Conservation (phyloP, 2,888 invertebrate species). For the Leptodirus hochenwartii region DNA sequence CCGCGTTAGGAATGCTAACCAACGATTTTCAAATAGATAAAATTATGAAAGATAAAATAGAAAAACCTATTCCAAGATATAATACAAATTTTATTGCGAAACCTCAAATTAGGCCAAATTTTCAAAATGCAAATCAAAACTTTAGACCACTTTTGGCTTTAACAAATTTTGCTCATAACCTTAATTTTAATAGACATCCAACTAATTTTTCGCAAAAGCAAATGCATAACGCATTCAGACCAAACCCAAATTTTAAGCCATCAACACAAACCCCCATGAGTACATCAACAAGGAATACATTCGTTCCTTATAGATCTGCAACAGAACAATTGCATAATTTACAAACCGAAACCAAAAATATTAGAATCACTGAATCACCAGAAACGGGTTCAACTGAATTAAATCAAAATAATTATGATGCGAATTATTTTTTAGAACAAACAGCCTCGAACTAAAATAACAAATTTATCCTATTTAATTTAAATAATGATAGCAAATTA, state of each 20-base stretch:
- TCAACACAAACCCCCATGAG: no score
- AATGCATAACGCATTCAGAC: not conserved
- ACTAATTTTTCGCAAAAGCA: no score
- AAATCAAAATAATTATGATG: not conserved
- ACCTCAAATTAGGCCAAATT: not conserved
- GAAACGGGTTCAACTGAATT: not conserved
- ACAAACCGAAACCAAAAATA: not conserved
- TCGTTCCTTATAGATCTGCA: not conserved
- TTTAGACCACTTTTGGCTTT: no score
- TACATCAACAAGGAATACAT: not conserved
- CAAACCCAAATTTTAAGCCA: no score
- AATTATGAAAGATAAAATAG: not conserved
- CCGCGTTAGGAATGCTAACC: not conserved
- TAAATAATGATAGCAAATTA: conserved; percentile 1
- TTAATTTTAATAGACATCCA: no score
- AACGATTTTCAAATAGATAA: conserved; percentile 1
- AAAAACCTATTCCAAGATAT: not conserved
- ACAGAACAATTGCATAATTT: not conserved
- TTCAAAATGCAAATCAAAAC: conserved; percentile 1
- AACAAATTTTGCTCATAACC: no score
- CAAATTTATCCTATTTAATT: no score
- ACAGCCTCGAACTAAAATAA: not conserved
- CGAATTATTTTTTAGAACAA: conserved; percentile 1
- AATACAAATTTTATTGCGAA: not conserved
- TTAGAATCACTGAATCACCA: not conserved